Base-by-base conservation (phyloP, 2,888 invertebrate genomes). In the Eupithecia subumbrata region DNA sequence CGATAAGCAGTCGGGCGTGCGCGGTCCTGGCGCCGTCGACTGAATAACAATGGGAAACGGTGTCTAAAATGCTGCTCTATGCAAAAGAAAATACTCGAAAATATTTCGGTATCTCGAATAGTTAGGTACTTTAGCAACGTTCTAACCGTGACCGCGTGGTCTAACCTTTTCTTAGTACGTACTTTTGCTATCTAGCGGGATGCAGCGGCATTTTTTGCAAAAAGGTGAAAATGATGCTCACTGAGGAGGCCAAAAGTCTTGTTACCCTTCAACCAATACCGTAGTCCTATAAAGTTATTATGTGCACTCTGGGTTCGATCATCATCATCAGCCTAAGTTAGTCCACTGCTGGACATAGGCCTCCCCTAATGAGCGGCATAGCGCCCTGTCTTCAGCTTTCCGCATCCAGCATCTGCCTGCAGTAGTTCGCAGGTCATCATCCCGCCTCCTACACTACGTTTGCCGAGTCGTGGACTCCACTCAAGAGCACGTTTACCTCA, bases 1-100 rank as follows among this genome's bases (percentile, higher is more conserved):
- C 93, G 94, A 95, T 95, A 95, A 94, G 95, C 94, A 89, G 86
- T 82, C 90, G 87, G 87, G 94, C 93, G 94, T 92, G 94, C 90
- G 91, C 92, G 90, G 84, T 88, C 86, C 85, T 86, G 89, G 87
- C 91, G 86, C 83, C 92, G 91, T 85, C 87, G 87, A 87, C 92
- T 92, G 95, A 95, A 95, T 95, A 94, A 93, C 93, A 95, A 95
- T 95, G 91, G 89, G 89, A 87, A 85, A 83, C 85, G 86, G 85
- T 82, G 83, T 83, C 90, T 93, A 92, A 93, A 93, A 93, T 88
- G 91, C 84, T 86, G 89, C 91, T 88, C 85, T 84, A 88, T 85
- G 86, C 85, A 85, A 85, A 86, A 85, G 82, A 81, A 77, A 85
- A 84, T 84, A 82, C 60, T 60, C 60, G 14, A 60, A 60, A 60